A percentile compares a stretch with the other conserved stretches of the same genome.
phyloP scores from a whole-genome alignment of 2,797 vertebrate genomes.

The Steatocranus sp. region DNA sequence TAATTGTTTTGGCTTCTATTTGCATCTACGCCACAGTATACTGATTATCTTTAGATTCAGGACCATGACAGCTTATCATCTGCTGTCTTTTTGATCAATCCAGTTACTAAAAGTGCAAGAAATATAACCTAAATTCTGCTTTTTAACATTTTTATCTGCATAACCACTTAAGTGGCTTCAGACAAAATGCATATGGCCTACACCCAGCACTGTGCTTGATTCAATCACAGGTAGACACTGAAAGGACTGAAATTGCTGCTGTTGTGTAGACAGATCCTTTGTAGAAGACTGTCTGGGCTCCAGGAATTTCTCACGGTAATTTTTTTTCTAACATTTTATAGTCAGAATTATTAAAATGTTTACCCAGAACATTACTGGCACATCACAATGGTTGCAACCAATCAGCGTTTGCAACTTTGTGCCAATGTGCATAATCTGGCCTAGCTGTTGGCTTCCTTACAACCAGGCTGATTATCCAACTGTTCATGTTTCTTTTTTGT shows the following conservation, averaged over 20 bases:
- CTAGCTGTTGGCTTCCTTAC: background rate
- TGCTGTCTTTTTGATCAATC: background rate
- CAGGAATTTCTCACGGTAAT: background rate
- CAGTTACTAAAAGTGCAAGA: background rate
- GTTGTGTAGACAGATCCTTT: background rate
- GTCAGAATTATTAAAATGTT: background rate
- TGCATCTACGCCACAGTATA: accelerated
- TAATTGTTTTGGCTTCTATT: background rate
- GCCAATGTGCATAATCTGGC: background rate
- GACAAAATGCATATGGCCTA: background rate
- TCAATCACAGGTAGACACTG: background rate
- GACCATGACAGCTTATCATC: accelerated
- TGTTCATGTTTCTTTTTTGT: background rate
- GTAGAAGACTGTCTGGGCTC: background rate
- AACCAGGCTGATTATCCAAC: background rate
- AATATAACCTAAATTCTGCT: accelerated
- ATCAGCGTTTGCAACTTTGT: background rate
- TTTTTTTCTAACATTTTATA: background rate
- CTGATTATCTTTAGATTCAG: background rate
- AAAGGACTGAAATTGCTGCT: background rate
- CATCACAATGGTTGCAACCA: background rate
- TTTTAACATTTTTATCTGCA: background rate
- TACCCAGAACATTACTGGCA: background rate
- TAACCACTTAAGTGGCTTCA: background rate
- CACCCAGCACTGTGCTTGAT: accelerated